A percentile compares a stretch with the other conserved stretches of the same genome.
These are phyloP conservation scores for Gonocerus acuteangulatus DNA, from an alignment of 2,888 invertebrate genomes.

Conservation along the genomic window DNA sequence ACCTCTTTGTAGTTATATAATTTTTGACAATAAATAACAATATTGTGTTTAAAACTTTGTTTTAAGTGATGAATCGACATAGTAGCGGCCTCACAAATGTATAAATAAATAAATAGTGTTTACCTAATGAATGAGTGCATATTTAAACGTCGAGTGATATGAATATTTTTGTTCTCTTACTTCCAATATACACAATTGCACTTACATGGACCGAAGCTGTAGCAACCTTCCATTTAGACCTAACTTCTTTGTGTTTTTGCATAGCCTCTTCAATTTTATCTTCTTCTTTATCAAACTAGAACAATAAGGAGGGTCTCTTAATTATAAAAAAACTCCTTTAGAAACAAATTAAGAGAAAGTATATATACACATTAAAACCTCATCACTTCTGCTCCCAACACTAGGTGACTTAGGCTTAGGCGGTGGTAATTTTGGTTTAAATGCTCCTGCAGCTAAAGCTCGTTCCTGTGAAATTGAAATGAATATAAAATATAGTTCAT, in stretches of 20 bases:
- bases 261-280: slow-evolving; percentile 39
- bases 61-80: too few relatives aligned
- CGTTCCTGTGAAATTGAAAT: background rate
- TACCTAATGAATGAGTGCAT: too few relatives aligned
- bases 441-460: slow-evolving; percentile 13
- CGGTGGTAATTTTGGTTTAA: slow-evolving; percentile 9
- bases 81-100: too few relatives aligned
- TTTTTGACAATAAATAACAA: too few relatives aligned
- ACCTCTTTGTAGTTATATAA: too few relatives aligned
- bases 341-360: background rate
- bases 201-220: slow-evolving; percentile 36
- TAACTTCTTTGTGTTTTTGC: slow-evolving; percentile 38
- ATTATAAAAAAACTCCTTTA: background rate
- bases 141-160: too few relatives aligned
- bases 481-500: background rate
- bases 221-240: slow-evolving; percentile 38
- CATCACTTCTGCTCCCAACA: slow-evolving; percentile 2
- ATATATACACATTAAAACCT: too few relatives aligned
- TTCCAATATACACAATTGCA: too few relatives aligned
- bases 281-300: slow-evolving; percentile 38
- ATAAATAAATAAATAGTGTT: too few relatives aligned
- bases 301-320: too few relatives aligned
- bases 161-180: too few relatives aligned
- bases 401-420: background rate
- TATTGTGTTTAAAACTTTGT: too few relatives aligned